Conservation (phyloP, 2,888 invertebrate species). For the Melanophora roralis region DNA sequence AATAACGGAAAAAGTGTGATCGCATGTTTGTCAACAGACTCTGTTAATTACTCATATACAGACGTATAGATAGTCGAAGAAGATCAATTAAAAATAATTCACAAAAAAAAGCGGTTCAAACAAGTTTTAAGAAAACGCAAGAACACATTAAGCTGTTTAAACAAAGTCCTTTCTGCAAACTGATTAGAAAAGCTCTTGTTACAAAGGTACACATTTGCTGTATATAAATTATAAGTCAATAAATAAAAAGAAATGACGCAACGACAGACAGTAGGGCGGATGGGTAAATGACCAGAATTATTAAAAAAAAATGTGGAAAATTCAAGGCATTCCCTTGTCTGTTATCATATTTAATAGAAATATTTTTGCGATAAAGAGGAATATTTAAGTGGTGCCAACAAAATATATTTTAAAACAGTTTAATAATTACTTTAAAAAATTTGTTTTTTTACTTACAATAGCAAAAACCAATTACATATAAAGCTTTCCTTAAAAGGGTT, state of each 20-base stretch:
- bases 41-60: background rate
- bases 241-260: background rate
- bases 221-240: slow-evolving; percentile 2
- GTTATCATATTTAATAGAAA: no score
- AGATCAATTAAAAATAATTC: no score
- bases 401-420: slow-evolving; percentile 10
- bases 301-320: background rate
- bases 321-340: no score
- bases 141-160: background rate
- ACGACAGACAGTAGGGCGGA: background rate
- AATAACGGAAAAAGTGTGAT: background rate
- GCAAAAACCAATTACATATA: slow-evolving; percentile 10
- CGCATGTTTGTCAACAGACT: slow-evolving; percentile 20
- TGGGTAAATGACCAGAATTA: background rate
- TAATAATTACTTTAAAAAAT: slow-evolving; percentile 8
- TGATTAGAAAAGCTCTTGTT: slow-evolving; percentile 33
- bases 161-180: slow-evolving; percentile 46
- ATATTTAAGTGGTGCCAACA: slow-evolving; percentile 9
- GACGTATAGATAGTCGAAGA: background rate
- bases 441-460: background rate
- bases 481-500: slow-evolving; percentile 34
- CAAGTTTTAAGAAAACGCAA: background rate
- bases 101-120: slow-evolving; percentile 6
- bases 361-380: background rate
- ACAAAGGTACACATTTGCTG: slow-evolving; percentile 51